Evolutionary conservation across 2,113 vertebrate genomes (phyloP).

Genomic region (Suncus etruscus): DNA sequence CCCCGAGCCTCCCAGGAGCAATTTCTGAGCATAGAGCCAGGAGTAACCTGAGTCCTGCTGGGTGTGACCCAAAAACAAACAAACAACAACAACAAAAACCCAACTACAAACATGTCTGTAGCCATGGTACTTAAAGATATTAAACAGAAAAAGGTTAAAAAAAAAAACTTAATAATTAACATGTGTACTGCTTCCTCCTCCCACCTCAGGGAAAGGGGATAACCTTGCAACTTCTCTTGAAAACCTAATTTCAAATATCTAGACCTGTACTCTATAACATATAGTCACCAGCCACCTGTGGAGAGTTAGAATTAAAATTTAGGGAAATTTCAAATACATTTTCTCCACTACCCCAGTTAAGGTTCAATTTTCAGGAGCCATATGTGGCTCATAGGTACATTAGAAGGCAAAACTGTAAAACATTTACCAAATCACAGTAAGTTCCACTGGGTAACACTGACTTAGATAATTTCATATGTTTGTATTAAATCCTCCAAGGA

Average conservation of each 20-base stretch:
- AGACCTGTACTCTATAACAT: not conserved
- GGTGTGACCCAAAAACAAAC: no score
- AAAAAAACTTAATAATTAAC: not conserved
- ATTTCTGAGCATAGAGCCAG: no score
- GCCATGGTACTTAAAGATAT: no score
- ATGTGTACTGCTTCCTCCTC: not conserved
- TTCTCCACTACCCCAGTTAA: slow-evolving; percentile 11
- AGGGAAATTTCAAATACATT: slow-evolving; percentile 37
- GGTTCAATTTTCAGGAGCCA: not conserved
- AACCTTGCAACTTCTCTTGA: slow-evolving; percentile 32
- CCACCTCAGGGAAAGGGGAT: not conserved
- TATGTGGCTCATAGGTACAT: not conserved
- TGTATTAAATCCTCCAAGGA: not conserved
- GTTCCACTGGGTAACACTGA: not conserved
- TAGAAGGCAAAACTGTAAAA: not conserved
- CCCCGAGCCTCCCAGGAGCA: no score
- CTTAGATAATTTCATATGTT: not conserved
- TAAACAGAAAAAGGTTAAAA: no score
- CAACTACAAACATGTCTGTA: no score
- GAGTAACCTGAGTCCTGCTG: no score
- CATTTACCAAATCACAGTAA: no score
- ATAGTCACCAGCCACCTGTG: not conserved
- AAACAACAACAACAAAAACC: no score
- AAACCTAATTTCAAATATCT: slow-evolving; percentile 45
- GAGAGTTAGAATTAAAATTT: slow-evolving; percentile 16